These are phyloP conservation scores for Epinephelus lanceolatus DNA, from an alignment of 2,113 vertebrate species.

Conservation along the genomic window DNA sequence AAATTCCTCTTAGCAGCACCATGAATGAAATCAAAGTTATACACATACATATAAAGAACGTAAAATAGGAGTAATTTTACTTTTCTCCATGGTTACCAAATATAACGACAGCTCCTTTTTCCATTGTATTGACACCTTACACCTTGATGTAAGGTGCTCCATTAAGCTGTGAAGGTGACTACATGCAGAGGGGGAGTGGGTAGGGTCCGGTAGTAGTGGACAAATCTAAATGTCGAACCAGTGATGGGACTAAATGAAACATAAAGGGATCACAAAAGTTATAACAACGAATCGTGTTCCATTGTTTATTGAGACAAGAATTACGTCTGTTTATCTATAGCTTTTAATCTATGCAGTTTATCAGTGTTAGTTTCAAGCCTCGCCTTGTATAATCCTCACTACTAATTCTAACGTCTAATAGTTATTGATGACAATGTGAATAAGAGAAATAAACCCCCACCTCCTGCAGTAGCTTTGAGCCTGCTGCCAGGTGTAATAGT, in stretches of 20 bases:
- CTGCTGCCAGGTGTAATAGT: rapidly evolving
- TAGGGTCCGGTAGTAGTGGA: neutral
- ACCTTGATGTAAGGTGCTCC: too few species aligned
- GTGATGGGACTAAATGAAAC: neutral
- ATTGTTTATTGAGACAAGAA: neutral
- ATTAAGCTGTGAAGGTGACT: too few species aligned
- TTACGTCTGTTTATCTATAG: neutral
- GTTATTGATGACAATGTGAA: neutral
- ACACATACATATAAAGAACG: too few species aligned
- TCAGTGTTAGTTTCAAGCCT: neutral
- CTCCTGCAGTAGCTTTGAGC: conserved; percentile 32
- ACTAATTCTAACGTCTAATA: neutral
- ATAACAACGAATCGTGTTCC: too few species aligned
- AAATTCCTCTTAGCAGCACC: too few species aligned
- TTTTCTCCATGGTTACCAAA: too few species aligned
- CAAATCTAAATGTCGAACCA: neutral
- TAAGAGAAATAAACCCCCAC: neutral
- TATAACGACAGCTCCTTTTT: too few species aligned
- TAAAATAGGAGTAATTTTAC: too few species aligned
- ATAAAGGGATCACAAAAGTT: neutral
- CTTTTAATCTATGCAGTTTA: neutral
- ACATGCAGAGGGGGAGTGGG: too few species aligned
- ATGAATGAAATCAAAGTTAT: too few species aligned
- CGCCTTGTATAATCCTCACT: neutral
- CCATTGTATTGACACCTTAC: too few species aligned